Conservation (phyloP, 1,140 invertebrate genomes). For the Acromyrmex heyeri region DNA sequence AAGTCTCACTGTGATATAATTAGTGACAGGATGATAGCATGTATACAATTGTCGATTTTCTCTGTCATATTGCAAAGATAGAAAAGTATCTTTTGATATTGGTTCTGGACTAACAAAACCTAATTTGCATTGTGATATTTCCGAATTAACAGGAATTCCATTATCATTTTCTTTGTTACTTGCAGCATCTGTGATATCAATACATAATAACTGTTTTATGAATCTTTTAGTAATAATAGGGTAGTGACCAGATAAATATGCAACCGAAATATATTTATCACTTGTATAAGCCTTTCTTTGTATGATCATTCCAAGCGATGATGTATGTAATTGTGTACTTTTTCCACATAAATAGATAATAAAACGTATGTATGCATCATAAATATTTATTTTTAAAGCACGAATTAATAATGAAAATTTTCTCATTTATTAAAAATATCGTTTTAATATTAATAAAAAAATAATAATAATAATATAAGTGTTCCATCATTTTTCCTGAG, state of each 20-base stretch:
- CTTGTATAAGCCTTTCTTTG: neutral
- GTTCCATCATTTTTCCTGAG: neutral
- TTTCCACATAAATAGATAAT: neutral
- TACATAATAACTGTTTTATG: neutral
- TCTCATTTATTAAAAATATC: neutral
- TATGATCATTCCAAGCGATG: neutral
- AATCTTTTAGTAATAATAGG: neutral
- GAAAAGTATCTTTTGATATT: conserved; percentile 83
- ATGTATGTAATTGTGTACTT: neutral
- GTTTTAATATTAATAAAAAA: neutral
- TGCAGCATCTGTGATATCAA: conserved; percentile 77
- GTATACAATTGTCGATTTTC: conserved; percentile 86
- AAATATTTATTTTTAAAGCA: neutral
- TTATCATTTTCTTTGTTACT: conserved; percentile 75
- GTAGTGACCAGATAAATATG: too few species aligned
- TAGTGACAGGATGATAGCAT: conserved; percentile 85
- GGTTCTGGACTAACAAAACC: conserved; percentile 77
- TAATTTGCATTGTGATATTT: conserved; percentile 65
- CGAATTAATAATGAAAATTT: neutral
- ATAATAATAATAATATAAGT: neutral
- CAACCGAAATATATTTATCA: neutral
- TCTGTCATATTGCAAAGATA: conserved; percentile 85
- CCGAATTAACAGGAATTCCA: conserved; percentile 59
- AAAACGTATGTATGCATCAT: neutral
- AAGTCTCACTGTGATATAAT: conserved; percentile 85